Conservation (phyloP, 2,888 invertebrate genomes). For the Platycnemis pennipes region DNA sequence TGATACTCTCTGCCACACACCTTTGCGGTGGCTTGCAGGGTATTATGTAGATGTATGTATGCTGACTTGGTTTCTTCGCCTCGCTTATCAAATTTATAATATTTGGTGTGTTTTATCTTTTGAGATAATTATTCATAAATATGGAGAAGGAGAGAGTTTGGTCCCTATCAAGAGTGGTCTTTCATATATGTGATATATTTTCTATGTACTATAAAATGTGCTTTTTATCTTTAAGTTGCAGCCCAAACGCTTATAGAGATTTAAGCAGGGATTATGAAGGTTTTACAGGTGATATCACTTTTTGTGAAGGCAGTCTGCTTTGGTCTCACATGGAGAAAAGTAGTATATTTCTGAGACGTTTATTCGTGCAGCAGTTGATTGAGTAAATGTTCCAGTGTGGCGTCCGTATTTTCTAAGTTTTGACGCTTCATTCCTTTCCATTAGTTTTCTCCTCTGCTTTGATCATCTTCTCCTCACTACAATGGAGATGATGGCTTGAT, state of each 20-base stretch:
- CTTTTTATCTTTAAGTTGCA: not conserved
- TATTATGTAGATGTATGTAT: no score
- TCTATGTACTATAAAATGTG: not conserved
- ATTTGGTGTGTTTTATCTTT: not conserved
- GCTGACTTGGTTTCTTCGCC: not conserved
- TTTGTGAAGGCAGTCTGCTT: not conserved
- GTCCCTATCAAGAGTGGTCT: not conserved
- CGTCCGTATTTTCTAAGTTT: not conserved
- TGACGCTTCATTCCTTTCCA: not conserved
- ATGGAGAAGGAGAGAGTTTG: not conserved
- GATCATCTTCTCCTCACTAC: not conserved
- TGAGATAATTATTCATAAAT: not conserved
- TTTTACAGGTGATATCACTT: not conserved
- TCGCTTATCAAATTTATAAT: not conserved
- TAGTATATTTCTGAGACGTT: not conserved
- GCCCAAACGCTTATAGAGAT: not conserved
- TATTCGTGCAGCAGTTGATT: not conserved
- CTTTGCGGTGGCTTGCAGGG: no score
- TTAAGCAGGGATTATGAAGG: not conserved
- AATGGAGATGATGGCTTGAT: not conserved
- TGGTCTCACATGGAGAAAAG: not conserved
- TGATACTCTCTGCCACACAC: no score
- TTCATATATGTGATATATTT: no score
- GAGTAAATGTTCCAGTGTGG: not conserved
- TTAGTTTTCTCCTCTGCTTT: not conserved